A percentile compares a stretch with the other conserved stretches of the same genome.
These are phyloP conservation scores for Brachypteracias leptosomus DNA, from an alignment of 2,113 vertebrate species.

Conservation along the genomic window DNA sequence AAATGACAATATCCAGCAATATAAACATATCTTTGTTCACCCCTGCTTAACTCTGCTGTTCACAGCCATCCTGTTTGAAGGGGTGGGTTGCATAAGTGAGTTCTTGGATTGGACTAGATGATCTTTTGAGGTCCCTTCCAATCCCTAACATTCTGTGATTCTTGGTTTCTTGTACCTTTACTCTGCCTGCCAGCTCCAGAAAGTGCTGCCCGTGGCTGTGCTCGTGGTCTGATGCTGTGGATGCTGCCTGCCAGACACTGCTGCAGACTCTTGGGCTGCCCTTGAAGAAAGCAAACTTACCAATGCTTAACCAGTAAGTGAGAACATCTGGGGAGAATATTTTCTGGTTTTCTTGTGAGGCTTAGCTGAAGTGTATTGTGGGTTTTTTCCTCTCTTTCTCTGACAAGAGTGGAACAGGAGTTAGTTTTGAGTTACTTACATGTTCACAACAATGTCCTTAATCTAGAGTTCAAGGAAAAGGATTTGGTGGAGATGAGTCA, in stretches of 20 bases:
- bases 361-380: neutral
- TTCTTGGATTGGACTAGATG: too few species aligned
- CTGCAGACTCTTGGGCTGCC: neutral
- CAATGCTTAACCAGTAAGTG: constrained; percentile 30
- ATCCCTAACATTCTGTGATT: too few species aligned
- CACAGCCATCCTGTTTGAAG: neutral
- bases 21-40: neutral
- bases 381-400: neutral
- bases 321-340: constrained; percentile 38
- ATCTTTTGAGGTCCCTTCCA: too few species aligned
- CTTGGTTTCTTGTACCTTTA: neutral
- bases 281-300: neutral
- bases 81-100: neutral
- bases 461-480: neutral
- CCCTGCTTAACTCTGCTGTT: neutral
- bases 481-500: neutral
- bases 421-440: neutral
- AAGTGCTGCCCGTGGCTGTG: neutral
- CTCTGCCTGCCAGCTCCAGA: neutral
- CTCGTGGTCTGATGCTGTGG: neutral
- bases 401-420: neutral
- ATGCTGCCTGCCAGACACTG: neutral
- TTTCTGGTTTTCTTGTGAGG: neutral
- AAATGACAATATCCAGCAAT: neutral
- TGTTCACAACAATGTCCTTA: neutral